Evolutionary conservation across 2,797 vertebrate genomes (phyloP), one percentile per base, ranked within the genome.

Genomic region (Gambelia wislizenii): DNA sequence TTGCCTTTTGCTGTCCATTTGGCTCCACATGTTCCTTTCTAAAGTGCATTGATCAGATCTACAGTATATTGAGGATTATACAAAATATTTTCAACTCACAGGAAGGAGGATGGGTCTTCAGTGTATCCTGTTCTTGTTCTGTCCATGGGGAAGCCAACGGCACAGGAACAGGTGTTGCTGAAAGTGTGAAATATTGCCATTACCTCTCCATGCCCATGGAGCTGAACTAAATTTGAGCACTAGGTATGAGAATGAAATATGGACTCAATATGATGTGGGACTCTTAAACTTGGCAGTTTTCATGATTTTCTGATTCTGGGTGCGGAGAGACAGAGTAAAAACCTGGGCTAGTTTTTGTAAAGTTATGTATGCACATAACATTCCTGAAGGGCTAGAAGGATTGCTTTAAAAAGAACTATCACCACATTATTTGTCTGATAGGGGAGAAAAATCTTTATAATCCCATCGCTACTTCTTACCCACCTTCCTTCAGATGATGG

Each of bases 101-200:
- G 25, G 16, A 18, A 52, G 36, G 5, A 36, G 54, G 27, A 1
- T 6, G n/a, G 16, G 56, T 74, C 70, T 59, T 89, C 44, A 69
- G 20, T 1, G 52, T 33, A 59, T 20, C 27, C 30, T 30, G 39
- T 30, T 16, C 72, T 85, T 82, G 33, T 67, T 89, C 25, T 39
- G 76, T 56, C n/a, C 82, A 89, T n/a, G 44, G 49, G 27, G 83
- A 86, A 30, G 39, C 59, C 49, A 76, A 4, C 3, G 59, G 82
- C 54, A 67, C 81, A 91, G 85, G 69, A 22, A 75, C 30, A 20
- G 18, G 76, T 3, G n/a, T 59, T 56, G 81, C 76, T 89, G 61
- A n/a, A 77, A 85, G 56, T 39, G 10, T 30, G 12, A 30, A 84
- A 56, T 1, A 6, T 39, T 77, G 44, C 39, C 52, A 84, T 59